A percentile compares a stretch with the other conserved stretches of the same genome.
Evolutionary conservation across 2,888 invertebrate species (phyloP).

Genomic region (Plebejus melissa): DNA sequence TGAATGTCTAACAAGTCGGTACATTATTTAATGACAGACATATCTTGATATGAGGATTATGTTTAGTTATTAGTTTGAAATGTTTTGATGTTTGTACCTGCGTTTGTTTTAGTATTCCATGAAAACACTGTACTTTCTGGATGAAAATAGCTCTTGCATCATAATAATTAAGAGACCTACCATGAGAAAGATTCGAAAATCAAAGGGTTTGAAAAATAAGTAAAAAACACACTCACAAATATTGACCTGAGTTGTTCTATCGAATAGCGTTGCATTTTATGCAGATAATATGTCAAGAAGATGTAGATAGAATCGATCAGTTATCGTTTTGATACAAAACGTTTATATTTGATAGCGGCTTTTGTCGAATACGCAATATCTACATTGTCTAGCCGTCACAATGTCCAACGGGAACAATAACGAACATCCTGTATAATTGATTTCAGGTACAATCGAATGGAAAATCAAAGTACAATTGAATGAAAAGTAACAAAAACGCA

Average conservation of each 20-base stretch:
- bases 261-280: too few species aligned
- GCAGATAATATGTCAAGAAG: neutral
- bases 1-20: constrained; percentile 23
- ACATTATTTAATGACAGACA: constrained; percentile 22
- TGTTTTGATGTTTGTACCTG: too few species aligned
- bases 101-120: too few species aligned
- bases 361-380: neutral
- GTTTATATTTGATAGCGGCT: neutral
- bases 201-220: too few species aligned
- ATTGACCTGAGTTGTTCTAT: too few species aligned
- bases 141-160: too few species aligned
- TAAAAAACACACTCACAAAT: too few species aligned
- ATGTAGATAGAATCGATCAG: neutral
- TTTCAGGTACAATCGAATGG: neutral
- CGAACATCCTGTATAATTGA: neutral
- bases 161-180: too few species aligned
- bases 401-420: neutral
- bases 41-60: neutral
- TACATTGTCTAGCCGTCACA: neutral
- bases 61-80: neutral
- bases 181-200: too few species aligned
- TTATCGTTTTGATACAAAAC: neutral
- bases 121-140: too few species aligned
- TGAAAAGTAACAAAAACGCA: neutral
- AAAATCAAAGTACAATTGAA: neutral